Percentiles rank a stretch among this genome's conserved stretches.
phyloP scores from a whole-genome alignment of 2,888 invertebrate genomes.

The Tinea semifulvella region DNA sequence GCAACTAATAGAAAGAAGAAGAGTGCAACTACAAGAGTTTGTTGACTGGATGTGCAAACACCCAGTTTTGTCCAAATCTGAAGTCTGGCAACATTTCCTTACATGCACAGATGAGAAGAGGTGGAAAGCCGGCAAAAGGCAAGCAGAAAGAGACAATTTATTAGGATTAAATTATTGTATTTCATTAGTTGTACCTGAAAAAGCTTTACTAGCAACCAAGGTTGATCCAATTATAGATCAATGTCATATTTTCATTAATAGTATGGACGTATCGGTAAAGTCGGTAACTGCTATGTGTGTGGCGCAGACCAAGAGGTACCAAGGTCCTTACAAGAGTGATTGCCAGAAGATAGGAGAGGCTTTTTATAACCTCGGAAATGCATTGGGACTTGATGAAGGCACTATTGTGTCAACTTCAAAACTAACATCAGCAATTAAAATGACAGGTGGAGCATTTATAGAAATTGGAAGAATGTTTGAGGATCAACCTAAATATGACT shows the following conservation, averaged over 20 bases:
- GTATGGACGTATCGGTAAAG: slow-evolving; percentile 89
- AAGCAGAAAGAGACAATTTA: slow-evolving; percentile 93
- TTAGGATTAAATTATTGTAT: slow-evolving; percentile 91
- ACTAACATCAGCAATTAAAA: slow-evolving; percentile 82
- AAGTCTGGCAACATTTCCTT: slow-evolving; percentile 97
- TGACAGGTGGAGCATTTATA: slow-evolving; percentile 89
- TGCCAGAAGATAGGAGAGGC: slow-evolving; percentile 90
- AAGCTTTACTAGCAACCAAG: slow-evolving; percentile 75
- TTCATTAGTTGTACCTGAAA: slow-evolving; percentile 86
- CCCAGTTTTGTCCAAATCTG: slow-evolving; percentile 90
- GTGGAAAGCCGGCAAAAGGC: slow-evolving; percentile 96
- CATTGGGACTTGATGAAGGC: slow-evolving; percentile 82
- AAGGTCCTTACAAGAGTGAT: slow-evolving; percentile 87
- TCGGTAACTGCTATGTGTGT: slow-evolving; percentile 80
- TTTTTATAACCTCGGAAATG: slow-evolving; percentile 83
- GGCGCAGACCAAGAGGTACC: slow-evolving; percentile 89
- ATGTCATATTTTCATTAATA: slow-evolving; percentile 82
- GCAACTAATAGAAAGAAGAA: slow-evolving; percentile 93
- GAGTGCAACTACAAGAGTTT: slow-evolving; percentile 94
- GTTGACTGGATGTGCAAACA: slow-evolving; percentile 97
- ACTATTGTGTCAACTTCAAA: slow-evolving; percentile 70
- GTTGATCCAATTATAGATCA: slow-evolving; percentile 86
- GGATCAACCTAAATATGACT: slow-evolving; percentile 89
- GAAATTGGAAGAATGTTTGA: slow-evolving; percentile 90
- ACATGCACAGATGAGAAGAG: slow-evolving; percentile 97